Evolutionary conservation across 2,113 vertebrate species (phyloP).

Genomic region (Ophthalmotilapia sp.): DNA sequence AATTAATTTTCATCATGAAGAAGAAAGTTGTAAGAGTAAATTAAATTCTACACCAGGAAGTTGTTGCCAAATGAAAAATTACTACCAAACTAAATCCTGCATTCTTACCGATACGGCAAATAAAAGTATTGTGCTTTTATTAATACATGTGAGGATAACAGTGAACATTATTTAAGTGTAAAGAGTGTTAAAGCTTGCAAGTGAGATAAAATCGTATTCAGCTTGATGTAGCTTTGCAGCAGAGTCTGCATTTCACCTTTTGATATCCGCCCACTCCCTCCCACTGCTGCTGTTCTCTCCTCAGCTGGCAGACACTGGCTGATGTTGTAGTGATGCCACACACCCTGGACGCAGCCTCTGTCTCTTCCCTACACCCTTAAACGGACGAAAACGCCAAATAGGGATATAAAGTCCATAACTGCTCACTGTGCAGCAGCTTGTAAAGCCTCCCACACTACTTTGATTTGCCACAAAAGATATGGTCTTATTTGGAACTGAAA

Average conservation of each 20-base stretch:
- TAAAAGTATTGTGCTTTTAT: not conserved
- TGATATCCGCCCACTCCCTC: slow-evolving; percentile 61
- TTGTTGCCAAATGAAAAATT: not conserved
- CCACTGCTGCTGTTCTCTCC: slow-evolving; percentile 51
- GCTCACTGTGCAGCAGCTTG: slow-evolving; percentile 19
- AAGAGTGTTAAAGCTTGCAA: slow-evolving; percentile 26
- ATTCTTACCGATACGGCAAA: not conserved
- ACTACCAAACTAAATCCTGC: not conserved
- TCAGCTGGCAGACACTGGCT: slow-evolving; percentile 47
- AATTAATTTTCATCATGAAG: not conserved
- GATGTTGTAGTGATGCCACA: slow-evolving; percentile 49
- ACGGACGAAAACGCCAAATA: slow-evolving; percentile 40
- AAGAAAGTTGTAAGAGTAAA: not conserved
- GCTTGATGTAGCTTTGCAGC: slow-evolving; percentile 43
- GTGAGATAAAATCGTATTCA: slow-evolving; percentile 41
- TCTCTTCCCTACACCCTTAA: slow-evolving; percentile 29
- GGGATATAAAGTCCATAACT: slow-evolving; percentile 21
- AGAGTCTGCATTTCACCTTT: slow-evolving; percentile 62
- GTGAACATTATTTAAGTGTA: slow-evolving; percentile 40
- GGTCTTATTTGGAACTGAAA: not conserved
- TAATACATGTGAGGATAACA: not conserved
- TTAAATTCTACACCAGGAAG: not conserved
- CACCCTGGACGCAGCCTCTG: slow-evolving; percentile 35
- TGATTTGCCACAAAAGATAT: slow-evolving; percentile 3
- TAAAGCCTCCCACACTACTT: slow-evolving; percentile 30